A percentile compares a stretch with the other conserved stretches of the same genome.
Conservation (phyloP, 2,113 vertebrate genomes). For the Hyperoodon ampullatus region DNA sequence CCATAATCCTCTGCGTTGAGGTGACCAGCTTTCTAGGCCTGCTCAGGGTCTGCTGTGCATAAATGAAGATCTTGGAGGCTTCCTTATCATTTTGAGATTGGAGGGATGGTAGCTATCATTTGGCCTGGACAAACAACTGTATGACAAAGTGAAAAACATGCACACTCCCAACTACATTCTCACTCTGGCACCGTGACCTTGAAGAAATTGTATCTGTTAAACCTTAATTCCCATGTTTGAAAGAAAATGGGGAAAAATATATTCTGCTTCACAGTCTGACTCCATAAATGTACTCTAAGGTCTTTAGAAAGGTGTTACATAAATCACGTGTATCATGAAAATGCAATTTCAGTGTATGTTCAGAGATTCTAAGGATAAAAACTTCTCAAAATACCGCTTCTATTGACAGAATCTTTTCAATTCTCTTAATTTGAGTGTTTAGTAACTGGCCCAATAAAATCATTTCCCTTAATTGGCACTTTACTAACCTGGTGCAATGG, state of each 20-base stretch:
- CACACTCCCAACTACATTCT: not conserved
- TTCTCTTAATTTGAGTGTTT: not conserved
- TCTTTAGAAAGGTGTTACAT: not conserved
- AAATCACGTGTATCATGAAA: not conserved
- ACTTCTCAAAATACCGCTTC: not conserved
- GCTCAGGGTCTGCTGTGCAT: not conserved
- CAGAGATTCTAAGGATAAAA: slow-evolving; percentile 21
- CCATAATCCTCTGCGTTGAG: not conserved
- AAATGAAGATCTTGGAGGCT: not conserved
- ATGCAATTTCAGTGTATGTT: not conserved
- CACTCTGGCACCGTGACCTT: not conserved
- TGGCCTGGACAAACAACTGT: not conserved
- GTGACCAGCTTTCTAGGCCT: not conserved
- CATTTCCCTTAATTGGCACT: not conserved
- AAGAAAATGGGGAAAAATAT: not conserved
- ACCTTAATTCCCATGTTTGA: not conserved
- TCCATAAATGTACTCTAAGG: not conserved
- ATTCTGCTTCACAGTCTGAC: not conserved
- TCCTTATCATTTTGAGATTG: not conserved
- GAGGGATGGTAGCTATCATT: not conserved
- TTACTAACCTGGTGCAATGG: not conserved
- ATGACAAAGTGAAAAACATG: not conserved
- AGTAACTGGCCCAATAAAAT: slow-evolving; percentile 9
- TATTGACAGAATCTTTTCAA: slow-evolving; percentile 37
- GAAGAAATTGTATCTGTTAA: not conserved